Conservation (phyloP, 2,888 invertebrate genomes). For the Plutella xylostella region DNA sequence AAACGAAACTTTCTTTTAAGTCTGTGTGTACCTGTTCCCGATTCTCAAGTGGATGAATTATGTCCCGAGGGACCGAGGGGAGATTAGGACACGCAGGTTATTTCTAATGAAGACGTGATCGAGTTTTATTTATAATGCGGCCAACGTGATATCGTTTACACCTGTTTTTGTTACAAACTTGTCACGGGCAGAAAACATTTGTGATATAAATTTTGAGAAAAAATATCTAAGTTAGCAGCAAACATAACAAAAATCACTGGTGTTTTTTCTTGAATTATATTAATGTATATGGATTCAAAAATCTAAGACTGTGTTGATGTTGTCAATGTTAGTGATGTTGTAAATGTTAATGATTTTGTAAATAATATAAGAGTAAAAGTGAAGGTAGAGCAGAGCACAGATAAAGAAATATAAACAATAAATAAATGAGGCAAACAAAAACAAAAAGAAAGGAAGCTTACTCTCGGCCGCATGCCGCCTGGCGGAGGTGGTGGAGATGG, state of each 20-base stretch:
- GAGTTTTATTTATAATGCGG: slow-evolving; percentile 51
- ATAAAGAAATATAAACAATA: too few relatives aligned
- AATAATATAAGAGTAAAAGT: too few relatives aligned
- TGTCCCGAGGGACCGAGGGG: slow-evolving; percentile 60
- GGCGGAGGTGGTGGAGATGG: slow-evolving; percentile 64
- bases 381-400: too few relatives aligned
- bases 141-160: slow-evolving; percentile 48
- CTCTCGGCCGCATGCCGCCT: slow-evolving; percentile 66
- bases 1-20: slow-evolving; percentile 66
- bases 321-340: too few relatives aligned
- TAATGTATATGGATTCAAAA: too few relatives aligned
- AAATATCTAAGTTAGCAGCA: too few relatives aligned
- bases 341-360: too few relatives aligned
- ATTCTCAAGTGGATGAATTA: slow-evolving; percentile 67
- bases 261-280: too few relatives aligned
- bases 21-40: slow-evolving; percentile 62
- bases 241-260: too few relatives aligned
- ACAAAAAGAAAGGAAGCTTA: slow-evolving; percentile 66
- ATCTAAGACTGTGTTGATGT: too few relatives aligned
- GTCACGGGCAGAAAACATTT: too few relatives aligned
- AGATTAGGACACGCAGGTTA: slow-evolving; percentile 42
- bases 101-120: slow-evolving; percentile 59
- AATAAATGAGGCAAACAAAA: slow-evolving; percentile 51
- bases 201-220: too few relatives aligned
- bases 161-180: slow-evolving; percentile 29